Conservation (phyloP, 2,797 vertebrate species). For the Syngnathus acus region DNA sequence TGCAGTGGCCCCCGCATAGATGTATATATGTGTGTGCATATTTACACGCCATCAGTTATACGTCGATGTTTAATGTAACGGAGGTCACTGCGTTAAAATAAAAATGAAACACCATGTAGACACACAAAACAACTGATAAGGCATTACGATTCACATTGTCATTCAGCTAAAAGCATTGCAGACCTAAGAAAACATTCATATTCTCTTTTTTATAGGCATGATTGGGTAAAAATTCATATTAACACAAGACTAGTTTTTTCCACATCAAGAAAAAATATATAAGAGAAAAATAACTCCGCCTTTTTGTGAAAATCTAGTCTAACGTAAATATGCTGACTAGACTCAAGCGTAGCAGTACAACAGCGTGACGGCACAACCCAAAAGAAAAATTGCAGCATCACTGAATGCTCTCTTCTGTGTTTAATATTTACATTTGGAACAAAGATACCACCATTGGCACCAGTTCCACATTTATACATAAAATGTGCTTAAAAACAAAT, state of each 20-base stretch:
- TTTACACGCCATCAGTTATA: no score
- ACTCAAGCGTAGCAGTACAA: conserved; percentile 17
- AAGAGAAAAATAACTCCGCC: no score
- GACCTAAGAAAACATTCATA: conserved; percentile 11
- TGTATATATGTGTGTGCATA: no score
- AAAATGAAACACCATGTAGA: conserved; percentile 12
- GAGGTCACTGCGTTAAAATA: conserved; percentile 7
- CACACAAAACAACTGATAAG: conserved; percentile 23
- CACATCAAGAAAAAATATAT: neutral
- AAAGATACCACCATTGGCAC: neutral
- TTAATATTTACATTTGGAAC: conserved; percentile 18
- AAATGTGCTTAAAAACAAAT: neutral
- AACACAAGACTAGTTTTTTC: neutral
- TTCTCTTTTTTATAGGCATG: conserved; percentile 1
- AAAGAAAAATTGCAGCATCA: conserved; percentile 21
- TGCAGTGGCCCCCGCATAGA: no score
- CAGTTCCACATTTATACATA: neutral
- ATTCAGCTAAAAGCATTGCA: conserved; percentile 20
- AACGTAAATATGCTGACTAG: conserved; percentile 10
- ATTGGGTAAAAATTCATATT: neutral
- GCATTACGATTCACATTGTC: conserved; percentile 33
- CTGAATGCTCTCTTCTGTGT: conserved; percentile 4
- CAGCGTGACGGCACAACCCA: conserved; percentile 30
- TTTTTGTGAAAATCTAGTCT: conserved; percentile 13
- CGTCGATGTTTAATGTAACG: no score